These are phyloP conservation scores for Ochotona curzoniae DNA, from an alignment of 2,113 vertebrate species.

Conservation along the genomic window DNA sequence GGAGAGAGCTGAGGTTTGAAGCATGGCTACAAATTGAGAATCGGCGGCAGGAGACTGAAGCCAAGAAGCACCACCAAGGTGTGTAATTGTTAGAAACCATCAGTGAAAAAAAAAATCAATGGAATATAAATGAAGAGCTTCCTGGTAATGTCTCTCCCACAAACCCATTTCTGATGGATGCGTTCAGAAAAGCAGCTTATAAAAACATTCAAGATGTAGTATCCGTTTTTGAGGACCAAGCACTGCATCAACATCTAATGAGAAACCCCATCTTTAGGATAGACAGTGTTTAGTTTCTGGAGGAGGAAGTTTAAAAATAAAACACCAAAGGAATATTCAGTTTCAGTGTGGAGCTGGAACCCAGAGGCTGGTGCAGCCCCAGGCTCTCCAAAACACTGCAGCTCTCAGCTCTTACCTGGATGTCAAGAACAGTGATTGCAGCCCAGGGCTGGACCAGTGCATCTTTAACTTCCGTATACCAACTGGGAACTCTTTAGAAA, in stretches of 20 bases:
- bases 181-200: slow-evolving; percentile 26
- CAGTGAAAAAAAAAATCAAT: too few relatives aligned
- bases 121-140: not conserved
- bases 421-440: not conserved
- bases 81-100: not conserved
- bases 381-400: rapidly evolving
- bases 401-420: not conserved
- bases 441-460: not conserved
- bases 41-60: not conserved
- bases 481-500: not conserved
- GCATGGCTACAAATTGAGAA: not conserved
- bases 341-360: not conserved
- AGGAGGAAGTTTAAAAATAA: not conserved
- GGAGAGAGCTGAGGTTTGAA: not conserved
- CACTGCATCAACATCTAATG: not conserved
- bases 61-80: not conserved
- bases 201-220: not conserved
- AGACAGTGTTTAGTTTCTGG: not conserved
- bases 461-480: not conserved
- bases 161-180: not conserved
- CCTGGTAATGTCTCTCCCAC: not conserved
- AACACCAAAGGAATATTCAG: not conserved
- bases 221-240: not conserved
- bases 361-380: not conserved
- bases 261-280: not conserved